phyloP scores from a whole-genome alignment of 2,113 vertebrate species.

The Kobus ellipsiprymnus region DNA sequence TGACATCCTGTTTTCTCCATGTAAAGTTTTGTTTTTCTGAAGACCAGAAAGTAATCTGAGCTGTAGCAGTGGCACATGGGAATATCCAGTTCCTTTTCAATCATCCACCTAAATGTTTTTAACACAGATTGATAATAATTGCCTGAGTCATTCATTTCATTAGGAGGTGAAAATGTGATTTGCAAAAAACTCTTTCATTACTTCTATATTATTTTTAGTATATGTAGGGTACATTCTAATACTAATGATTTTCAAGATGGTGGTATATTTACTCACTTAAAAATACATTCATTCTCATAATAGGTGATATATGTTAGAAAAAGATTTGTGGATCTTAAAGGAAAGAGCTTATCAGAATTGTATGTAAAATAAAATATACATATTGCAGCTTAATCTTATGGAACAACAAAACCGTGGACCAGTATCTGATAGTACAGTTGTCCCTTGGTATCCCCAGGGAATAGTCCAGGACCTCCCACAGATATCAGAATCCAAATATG shows the following conservation, averaged over 20 bases:
- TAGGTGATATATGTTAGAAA: background rate
- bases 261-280: slow-evolving; percentile 8
- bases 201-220: background rate
- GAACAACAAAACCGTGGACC: background rate
- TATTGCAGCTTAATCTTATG: background rate
- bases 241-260: slow-evolving; percentile 6
- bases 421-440: background rate
- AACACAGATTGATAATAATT: background rate
- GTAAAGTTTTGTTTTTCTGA: background rate
- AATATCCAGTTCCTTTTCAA: background rate
- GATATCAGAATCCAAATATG: background rate
- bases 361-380: background rate
- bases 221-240: slow-evolving; percentile 14
- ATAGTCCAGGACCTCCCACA: background rate
- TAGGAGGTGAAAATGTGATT: slow-evolving; percentile 4
- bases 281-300: background rate
- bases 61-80: background rate
- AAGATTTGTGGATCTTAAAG: background rate
- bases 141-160: background rate
- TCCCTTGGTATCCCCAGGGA: background rate
- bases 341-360: background rate
- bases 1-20: background rate
- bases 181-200: background rate
- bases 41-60: slow-evolving; percentile 7
- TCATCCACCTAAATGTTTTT: background rate